A percentile compares a stretch with the other conserved stretches of the same genome.
Conservation (phyloP, 2,113 vertebrate species). For the Antechinus flavipes region DNA sequence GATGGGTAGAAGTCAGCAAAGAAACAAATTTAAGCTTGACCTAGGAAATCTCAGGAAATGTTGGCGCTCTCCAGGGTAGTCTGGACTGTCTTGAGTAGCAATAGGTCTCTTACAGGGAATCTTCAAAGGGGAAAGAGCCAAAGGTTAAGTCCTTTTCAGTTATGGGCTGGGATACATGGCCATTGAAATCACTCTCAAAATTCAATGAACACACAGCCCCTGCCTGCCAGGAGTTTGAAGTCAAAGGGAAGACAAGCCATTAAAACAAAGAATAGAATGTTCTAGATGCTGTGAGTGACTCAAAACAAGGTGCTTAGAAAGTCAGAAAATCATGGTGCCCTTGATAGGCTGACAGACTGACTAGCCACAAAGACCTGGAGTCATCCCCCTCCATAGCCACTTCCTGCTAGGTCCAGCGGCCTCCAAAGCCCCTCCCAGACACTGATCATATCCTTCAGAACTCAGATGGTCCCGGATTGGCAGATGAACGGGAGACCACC, state of each 20-base stretch:
- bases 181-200: not conserved
- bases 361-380: not conserved
- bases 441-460: not conserved
- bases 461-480: not conserved
- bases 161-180: too few relatives aligned
- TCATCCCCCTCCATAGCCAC: not conserved
- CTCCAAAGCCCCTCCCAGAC: not conserved
- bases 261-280: not conserved
- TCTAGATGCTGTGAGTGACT: not conserved
- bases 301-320: not conserved
- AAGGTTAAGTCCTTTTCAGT: too few relatives aligned
- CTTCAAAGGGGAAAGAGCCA: not conserved
- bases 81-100: not conserved
- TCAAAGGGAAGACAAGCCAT: not conserved
- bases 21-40: not conserved
- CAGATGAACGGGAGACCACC: not conserved
- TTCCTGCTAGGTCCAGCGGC: not conserved
- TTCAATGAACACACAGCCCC: not conserved
- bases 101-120: not conserved
- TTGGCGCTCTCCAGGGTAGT: not conserved
- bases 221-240: not conserved
- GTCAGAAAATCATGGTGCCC: not conserved
- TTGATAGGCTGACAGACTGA: not conserved
- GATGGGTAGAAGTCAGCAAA: not conserved
- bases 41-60: not conserved